These are phyloP conservation scores for Cloeon dipterum DNA, from an alignment of 2,888 invertebrate species.

Conservation along the genomic window DNA sequence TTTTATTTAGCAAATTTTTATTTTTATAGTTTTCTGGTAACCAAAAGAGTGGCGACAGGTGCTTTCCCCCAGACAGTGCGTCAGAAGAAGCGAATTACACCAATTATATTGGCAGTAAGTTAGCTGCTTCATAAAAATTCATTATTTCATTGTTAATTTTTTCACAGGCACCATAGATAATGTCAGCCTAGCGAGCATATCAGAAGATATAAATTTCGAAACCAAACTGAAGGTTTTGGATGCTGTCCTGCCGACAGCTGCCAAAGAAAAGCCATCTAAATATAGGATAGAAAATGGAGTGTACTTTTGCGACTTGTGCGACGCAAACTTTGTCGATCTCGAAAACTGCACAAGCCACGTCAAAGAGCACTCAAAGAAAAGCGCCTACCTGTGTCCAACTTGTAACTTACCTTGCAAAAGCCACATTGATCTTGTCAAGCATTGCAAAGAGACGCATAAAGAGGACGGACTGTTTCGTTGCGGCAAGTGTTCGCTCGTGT, in stretches of 20 bases:
- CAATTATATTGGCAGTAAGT: too few relatives aligned
- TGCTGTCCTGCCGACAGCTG: conserved; percentile 3
- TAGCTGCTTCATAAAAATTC: too few relatives aligned
- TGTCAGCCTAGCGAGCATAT: too few relatives aligned
- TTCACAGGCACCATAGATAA: too few relatives aligned
- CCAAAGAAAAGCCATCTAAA: background rate
- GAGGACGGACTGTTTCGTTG: conserved; percentile 13
- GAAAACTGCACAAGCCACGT: conserved; percentile 15
- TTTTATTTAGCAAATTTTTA: too few relatives aligned
- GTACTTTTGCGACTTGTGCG: conserved; percentile 9
- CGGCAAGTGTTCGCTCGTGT: conserved; percentile 13
- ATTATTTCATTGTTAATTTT: too few relatives aligned
- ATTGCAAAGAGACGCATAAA: conserved; percentile 9
- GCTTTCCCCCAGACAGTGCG: too few relatives aligned
- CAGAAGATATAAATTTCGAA: conserved; percentile 4
- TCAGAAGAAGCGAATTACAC: too few relatives aligned
- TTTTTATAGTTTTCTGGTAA: too few relatives aligned
- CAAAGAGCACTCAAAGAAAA: conserved; percentile 12
- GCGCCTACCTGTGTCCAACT: conserved; percentile 11
- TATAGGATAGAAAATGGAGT: background rate
- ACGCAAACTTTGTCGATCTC: conserved; percentile 11
- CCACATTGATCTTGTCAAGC: conserved; percentile 6
- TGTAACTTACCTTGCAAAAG: conserved; percentile 8
- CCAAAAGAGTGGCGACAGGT: too few relatives aligned
- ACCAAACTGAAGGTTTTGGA: conserved; percentile 4